Evolutionary conservation across 2,113 vertebrate genomes (phyloP), one percentile per base, ranked within the genome.

Genomic region (Etheostoma cragini): DNA sequence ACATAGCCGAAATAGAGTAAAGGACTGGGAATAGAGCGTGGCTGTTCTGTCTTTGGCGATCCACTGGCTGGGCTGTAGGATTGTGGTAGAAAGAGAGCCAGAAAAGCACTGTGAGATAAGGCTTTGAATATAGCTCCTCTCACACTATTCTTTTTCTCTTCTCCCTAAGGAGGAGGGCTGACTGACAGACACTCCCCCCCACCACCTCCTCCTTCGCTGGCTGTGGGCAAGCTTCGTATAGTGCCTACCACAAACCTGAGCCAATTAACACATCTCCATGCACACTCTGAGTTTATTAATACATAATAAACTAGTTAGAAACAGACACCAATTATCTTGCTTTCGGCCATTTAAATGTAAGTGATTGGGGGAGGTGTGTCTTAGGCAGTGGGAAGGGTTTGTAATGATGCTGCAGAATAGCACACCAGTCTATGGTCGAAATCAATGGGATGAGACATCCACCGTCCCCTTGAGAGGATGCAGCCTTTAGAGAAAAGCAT

Each of bases 211-310:
- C 63, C 76, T 73, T 61, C 60, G 21, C 16, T 1, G 19, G 56
- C 82, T 78, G 78, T 87, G 78, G 80, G 61, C 68, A 76, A 70
- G 77, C 76, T 77, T 74, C 66, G 72, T 70, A n/a, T 42, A 19
- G 67, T 76, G 80, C 84, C 80, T 72, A 74, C 85, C 66, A 82
- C 82, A 68, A 72, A 82, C 83, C 74, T 16, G 8, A 83, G 84
- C 89, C 87, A 91, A 91, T 92, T 92, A 93, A 78, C 91, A 85
- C 80, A 6, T 86, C 72, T 87, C 68, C 13, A 5, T 61, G 73
- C 75, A 49, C 80, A 42, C 75, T 70, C 72, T 19, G 47, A 81
- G 82, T 87, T 91, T 86, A 87, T 92, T 89, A 85, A 86, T 87
- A 90, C 60, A 63, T 50, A 64, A 83, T 78, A 81, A 74, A 87